phyloP scores from a whole-genome alignment of 2,113 vertebrate genomes.

The Talpa occidentalis region DNA sequence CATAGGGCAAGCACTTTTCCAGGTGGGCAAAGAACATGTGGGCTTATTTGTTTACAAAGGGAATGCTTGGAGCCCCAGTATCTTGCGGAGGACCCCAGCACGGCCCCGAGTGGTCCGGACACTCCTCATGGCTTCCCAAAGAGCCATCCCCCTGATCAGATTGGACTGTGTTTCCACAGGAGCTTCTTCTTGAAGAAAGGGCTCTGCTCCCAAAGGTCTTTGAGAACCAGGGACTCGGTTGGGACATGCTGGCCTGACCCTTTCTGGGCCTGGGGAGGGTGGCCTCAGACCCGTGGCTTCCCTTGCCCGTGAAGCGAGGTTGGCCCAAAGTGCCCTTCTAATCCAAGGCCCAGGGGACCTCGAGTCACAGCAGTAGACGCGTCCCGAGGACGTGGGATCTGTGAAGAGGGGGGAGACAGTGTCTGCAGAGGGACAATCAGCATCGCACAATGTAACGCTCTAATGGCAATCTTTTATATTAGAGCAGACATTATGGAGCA shows the following conservation, averaged over 20 bases:
- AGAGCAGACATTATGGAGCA: constrained; percentile 68
- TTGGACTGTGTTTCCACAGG: no score
- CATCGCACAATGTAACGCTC: constrained; percentile 32
- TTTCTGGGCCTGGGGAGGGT: neutral
- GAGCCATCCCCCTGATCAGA: neutral
- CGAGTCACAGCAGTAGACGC: neutral
- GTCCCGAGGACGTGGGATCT: neutral
- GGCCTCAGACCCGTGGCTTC: no score
- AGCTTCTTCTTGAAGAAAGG: neutral
- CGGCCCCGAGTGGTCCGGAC: accelerated
- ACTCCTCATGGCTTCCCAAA: no score
- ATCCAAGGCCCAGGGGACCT: neutral
- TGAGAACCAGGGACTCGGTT: neutral
- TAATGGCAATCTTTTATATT: constrained; percentile 56
- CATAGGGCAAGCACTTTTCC: neutral
- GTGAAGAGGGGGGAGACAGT: neutral
- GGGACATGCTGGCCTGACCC: accelerated
- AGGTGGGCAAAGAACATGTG: neutral
- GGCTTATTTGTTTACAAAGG: neutral
- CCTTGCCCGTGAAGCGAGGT: neutral
- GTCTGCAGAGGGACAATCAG: constrained; percentile 56
- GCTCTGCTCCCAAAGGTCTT: neutral
- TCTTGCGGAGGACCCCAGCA: neutral
- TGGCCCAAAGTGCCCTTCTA: neutral
- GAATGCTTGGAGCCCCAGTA: neutral